These are phyloP conservation scores for Entelurus aequoreus DNA, from an alignment of 2,113 vertebrate genomes.

Conservation along the genomic window DNA sequence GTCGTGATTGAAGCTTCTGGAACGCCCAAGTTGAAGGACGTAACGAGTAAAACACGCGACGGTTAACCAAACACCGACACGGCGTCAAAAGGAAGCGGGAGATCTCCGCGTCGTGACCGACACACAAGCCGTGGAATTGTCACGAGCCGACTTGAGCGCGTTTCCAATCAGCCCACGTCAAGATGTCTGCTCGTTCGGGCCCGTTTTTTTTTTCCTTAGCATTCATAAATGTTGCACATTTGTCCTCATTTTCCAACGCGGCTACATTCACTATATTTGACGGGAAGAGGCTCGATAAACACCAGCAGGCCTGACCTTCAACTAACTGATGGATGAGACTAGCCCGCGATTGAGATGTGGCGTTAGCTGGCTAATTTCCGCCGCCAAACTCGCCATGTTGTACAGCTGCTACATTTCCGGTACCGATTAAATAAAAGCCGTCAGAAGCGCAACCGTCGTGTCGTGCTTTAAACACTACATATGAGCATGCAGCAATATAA, in stretches of 20 bases:
- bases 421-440: neutral
- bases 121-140: neutral
- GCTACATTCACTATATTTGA: neutral
- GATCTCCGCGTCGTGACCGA: slow-evolving; percentile 15
- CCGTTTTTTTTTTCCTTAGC: slow-evolving; percentile 40
- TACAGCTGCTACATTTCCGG: slow-evolving; percentile 37
- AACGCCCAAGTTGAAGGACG: slow-evolving; percentile 41
- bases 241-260: neutral
- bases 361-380: slow-evolving; percentile 50
- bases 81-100: neutral
- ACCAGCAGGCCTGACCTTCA: slow-evolving; percentile 47
- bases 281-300: neutral
- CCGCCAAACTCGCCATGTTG: slow-evolving; percentile 32
- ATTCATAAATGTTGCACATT: slow-evolving; percentile 38
- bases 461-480: neutral
- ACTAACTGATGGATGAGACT: slow-evolving; percentile 44
- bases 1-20: slow-evolving; percentile 38
- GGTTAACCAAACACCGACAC: neutral
- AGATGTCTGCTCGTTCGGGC: slow-evolving; percentile 67
- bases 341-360: slow-evolving; percentile 22
- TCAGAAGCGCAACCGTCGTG: neutral
- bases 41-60: slow-evolving; percentile 4
- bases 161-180: slow-evolving; percentile 52
- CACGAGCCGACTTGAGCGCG: slow-evolving; percentile 32
- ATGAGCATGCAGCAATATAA: rapidly evolving